Conservation (phyloP, 2,797 vertebrate genomes). For the Chaunax sp. region DNA sequence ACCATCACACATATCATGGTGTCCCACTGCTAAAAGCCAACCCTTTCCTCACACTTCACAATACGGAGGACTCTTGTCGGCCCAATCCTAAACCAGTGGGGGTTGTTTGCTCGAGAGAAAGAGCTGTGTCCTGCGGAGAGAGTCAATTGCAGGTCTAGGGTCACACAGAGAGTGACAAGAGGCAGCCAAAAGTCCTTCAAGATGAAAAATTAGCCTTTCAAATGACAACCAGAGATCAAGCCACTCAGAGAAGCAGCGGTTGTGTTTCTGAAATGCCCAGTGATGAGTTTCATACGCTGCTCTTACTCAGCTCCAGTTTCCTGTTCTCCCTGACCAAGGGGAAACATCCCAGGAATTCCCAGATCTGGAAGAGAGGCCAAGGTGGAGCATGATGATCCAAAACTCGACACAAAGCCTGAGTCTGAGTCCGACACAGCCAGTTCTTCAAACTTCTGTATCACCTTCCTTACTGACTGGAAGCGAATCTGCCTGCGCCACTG, state of each 20-base stretch:
- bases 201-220: conserved; percentile 77
- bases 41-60: conserved; percentile 69
- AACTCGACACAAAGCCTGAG: conserved; percentile 67
- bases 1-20: conserved; percentile 59
- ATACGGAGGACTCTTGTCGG: conserved; percentile 49
- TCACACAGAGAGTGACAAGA: conserved; percentile 70
- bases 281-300: conserved; percentile 35
- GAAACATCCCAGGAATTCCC: conserved; percentile 16
- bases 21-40: conserved; percentile 62
- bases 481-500: conserved; percentile 65
- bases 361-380: conserved; percentile 53
- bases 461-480: conserved; percentile 69
- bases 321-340: conserved; percentile 21
- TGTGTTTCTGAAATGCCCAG: conserved; percentile 35
- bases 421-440: conserved; percentile 64
- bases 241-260: conserved; percentile 33
- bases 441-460: conserved; percentile 80
- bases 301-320: conserved; percentile 42
- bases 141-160: conserved; percentile 69
- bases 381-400: conserved; percentile 63
- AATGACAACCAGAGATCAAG: conserved; percentile 69
- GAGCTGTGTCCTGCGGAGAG: conserved; percentile 69
- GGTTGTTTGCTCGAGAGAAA: conserved; percentile 67
- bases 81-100: conserved; percentile 60
- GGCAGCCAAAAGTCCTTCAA: conserved; percentile 49